Percentiles rank a stretch among this genome's conserved stretches.
phyloP scores from a whole-genome alignment of 2,113 vertebrate genomes.

The Cinclus mexicanus region DNA sequence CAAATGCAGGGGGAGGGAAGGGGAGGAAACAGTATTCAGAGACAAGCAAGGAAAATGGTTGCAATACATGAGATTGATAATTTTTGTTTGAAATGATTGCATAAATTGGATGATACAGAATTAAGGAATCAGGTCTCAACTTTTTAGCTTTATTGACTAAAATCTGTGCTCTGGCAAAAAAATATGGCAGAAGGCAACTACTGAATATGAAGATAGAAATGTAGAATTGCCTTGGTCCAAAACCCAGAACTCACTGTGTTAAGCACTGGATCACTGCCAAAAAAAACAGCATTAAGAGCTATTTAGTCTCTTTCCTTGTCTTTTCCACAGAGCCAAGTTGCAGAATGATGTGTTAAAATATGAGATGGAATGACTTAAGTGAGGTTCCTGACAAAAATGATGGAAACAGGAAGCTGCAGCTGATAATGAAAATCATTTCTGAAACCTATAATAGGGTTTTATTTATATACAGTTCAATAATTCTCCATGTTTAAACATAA shows the following conservation, averaged over 20 bases:
- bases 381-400: neutral
- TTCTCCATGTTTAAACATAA: neutral
- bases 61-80: neutral
- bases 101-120: neutral
- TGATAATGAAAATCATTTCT: conserved; percentile 15
- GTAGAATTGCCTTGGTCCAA: neutral
- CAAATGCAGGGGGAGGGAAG: neutral
- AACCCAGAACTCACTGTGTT: neutral
- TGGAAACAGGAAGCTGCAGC: neutral
- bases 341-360: conserved; percentile 36
- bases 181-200: neutral
- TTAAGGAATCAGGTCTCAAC: neutral
- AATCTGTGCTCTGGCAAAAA: neutral
- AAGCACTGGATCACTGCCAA: conserved; percentile 3
- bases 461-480: neutral
- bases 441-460: neutral
- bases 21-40: neutral
- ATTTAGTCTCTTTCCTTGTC: neutral
- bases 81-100: neutral
- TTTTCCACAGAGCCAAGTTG: neutral
- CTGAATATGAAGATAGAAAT: neutral
- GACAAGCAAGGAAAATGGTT: neutral
- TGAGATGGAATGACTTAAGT: neutral
- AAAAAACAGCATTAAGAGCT: neutral
- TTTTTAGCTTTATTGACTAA: neutral